Percentiles rank a stretch among this genome's conserved stretches.
These are phyloP conservation scores for Liodrosophila aerea DNA, from an alignment of 2,888 invertebrate genomes.

Conservation along the genomic window DNA sequence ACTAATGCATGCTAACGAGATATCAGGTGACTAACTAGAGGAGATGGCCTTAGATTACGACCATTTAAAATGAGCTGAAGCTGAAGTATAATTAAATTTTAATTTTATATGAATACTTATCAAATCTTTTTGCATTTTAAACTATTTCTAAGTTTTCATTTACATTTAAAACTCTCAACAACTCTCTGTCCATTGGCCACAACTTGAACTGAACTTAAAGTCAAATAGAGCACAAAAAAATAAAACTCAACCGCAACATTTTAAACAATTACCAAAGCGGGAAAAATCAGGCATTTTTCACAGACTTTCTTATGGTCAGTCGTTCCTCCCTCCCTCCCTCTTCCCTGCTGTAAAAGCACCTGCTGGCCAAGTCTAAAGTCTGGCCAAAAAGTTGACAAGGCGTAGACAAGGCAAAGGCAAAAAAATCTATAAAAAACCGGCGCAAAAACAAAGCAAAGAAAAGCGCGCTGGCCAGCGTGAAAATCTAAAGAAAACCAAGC, in stretches of 20 bases:
- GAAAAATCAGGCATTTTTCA: constrained; percentile 19
- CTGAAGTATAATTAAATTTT: too few species aligned
- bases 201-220: constrained; percentile 20
- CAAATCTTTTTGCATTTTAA: too few species aligned
- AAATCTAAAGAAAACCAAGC: constrained; percentile 21
- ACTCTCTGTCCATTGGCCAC: too few species aligned
- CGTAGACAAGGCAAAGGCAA: constrained; percentile 55
- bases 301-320: constrained; percentile 23
- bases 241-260: constrained; percentile 26
- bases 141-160: too few species aligned
- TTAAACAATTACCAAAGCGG: constrained; percentile 34
- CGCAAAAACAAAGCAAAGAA: constrained; percentile 53
- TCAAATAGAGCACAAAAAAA: constrained; percentile 15
- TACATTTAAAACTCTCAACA: too few species aligned
- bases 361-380: constrained; percentile 54
- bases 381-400: constrained; percentile 67
- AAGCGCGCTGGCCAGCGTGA: constrained; percentile 35
- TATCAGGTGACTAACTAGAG: constrained; percentile 62
- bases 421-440: constrained; percentile 11
- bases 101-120: neutral
- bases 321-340: neutral
- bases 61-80: too few species aligned
- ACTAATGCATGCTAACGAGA: constrained; percentile 72
- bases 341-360: constrained; percentile 16
- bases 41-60: constrained; percentile 33